Base-by-base conservation (phyloP, 2,113 vertebrate species). In the Balaenoptera acutorostrata region DNA sequence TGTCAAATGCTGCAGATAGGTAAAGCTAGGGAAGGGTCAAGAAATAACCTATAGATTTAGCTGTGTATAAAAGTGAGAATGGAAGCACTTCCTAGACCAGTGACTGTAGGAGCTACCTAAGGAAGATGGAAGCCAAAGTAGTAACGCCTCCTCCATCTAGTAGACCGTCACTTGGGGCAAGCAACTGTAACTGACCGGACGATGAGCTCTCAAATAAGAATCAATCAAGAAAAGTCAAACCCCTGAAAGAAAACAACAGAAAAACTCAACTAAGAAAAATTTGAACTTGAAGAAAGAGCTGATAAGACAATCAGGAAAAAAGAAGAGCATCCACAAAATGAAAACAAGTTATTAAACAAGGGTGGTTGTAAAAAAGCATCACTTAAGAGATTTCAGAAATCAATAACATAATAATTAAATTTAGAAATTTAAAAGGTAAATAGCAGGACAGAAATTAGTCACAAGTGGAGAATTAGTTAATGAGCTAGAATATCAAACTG, bases 361-460 rank as follows among this genome's bases (percentile, higher is more conserved):
- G 3, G 29, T 85, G 59, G 39, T 36, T 90, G 41, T 57, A 36
- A 88, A 82, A 64, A 89, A 92, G 13, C 12, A 85, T 81, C 87
- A 88, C 14, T 68, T 74, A 87, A 69, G 55, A 77, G 63, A 78
- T 33, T 88, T 77, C 44, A 80, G n/a, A 72, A 71, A 92, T 80
- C 59, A 90, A 31, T 36, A 61, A 82, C 12, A 80, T 1, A 83
- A n/a, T 84, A 21, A 71, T 49, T 89, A 69, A 59, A 46, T 81
- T 94, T 74, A 90, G 55, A 95, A 78, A 80, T 89, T 82, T 84
- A 88, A 89, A 69, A 95, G 17, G 66, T 82, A 36, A 52, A 41
- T 29, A 78, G 29, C 21, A 90, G 36, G 82, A 64, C 7, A 71
- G 44, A 14, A 95, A 85, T 2, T 94, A n/a, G 68, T 80, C 72